A percentile compares a stretch with the other conserved stretches of the same genome.
Evolutionary conservation across 2,797 vertebrate genomes (phyloP).

Genomic region (Dipus sagitta): DNA sequence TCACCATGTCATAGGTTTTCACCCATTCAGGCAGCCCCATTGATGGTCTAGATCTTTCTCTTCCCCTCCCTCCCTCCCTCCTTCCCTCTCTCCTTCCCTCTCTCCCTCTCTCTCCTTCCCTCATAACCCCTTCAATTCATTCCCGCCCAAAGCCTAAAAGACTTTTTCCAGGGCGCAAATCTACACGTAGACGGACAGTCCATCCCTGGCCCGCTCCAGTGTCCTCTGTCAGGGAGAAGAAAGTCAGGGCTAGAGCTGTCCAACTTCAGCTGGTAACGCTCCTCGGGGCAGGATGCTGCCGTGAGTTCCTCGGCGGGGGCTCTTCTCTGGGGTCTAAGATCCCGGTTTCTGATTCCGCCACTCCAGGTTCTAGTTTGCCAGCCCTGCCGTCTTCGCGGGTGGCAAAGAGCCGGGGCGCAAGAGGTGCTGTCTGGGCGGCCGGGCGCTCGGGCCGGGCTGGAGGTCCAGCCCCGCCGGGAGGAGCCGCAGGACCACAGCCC

Average conservation of each 20-base stretch:
- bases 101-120: neutral
- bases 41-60: too few species aligned
- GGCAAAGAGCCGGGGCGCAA: fast-evolving
- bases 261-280: neutral
- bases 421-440: fast-evolving
- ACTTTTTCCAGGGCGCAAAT: neutral
- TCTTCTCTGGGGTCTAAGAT: neutral
- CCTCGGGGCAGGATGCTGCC: fast-evolving
- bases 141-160: neutral
- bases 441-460: neutral
- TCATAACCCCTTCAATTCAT: neutral
- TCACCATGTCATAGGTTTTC: neutral
- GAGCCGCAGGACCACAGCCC: constrained; percentile 21
- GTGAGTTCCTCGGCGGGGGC: neutral
- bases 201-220: fast-evolving
- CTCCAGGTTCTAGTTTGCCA: neutral
- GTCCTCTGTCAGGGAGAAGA: neutral
- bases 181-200: neutral
- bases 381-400: fast-evolving
- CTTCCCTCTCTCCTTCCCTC: neutral
- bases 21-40: neutral
- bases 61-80: neutral
- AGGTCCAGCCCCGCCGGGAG: neutral
- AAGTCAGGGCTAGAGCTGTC: too few species aligned
- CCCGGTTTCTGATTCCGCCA: neutral